Evolutionary conservation across 1,140 invertebrate genomes (phyloP).

Genomic region (Dreissena rostriformis): DNA sequence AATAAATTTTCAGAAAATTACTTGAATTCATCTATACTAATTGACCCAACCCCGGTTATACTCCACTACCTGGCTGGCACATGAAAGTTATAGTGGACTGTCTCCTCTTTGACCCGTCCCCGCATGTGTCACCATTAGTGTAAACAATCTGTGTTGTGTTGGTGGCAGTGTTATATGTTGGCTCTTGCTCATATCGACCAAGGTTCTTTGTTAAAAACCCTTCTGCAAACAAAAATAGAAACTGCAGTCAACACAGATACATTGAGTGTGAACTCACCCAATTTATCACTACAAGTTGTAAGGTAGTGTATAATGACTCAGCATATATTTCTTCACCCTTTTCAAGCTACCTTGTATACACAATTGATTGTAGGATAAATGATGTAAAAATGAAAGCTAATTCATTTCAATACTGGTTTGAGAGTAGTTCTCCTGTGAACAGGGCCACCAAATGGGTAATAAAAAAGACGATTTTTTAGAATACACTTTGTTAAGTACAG

Average conservation of each 20-base stretch:
- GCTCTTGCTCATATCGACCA: constrained; percentile 61
- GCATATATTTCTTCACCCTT: too few species aligned
- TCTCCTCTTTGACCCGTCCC: constrained; percentile 38
- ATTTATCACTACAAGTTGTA: background rate
- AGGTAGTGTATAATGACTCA: background rate
- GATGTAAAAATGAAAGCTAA: too few species aligned
- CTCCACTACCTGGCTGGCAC: constrained; percentile 71
- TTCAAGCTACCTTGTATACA: too few species aligned
- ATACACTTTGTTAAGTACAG: too few species aligned
- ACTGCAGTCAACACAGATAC: background rate
- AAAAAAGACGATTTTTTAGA: too few species aligned
- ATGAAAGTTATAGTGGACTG: constrained; percentile 69
- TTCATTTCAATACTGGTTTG: too few species aligned
- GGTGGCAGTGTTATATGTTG: constrained; percentile 57
- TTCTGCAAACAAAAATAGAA: constrained; percentile 16
- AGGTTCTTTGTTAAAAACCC: constrained; percentile 57
- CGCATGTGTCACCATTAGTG: constrained; percentile 66
- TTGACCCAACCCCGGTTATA: too few species aligned
- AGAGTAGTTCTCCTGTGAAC: too few species aligned
- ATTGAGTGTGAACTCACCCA: background rate
- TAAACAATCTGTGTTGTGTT: constrained; percentile 67
- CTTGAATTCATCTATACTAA: too few species aligned
- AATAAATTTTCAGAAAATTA: background rate
- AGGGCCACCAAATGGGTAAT: too few species aligned
- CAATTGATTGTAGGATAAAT: too few species aligned